A percentile compares a stretch with the other conserved stretches of the same genome.
phyloP scores from a whole-genome alignment of 2,888 invertebrate species.

The Drosophila atripex region DNA sequence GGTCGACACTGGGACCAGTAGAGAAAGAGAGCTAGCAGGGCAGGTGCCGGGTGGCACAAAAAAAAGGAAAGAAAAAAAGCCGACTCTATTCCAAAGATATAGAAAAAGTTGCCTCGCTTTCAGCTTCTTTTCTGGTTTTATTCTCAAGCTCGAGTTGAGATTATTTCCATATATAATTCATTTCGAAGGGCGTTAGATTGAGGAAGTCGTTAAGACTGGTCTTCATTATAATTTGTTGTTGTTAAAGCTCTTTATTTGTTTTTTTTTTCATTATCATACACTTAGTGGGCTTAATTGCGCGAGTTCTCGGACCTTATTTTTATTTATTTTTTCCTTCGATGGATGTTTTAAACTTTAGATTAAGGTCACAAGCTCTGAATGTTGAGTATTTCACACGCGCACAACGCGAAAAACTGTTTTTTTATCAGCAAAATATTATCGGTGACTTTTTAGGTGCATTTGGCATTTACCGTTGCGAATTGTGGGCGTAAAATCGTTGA shows the following conservation, averaged over 20 bases:
- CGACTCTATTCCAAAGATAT: slow-evolving; percentile 28
- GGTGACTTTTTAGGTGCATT: slow-evolving; percentile 3
- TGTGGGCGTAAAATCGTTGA: slow-evolving; percentile 31
- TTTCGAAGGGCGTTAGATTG: slow-evolving; percentile 52
- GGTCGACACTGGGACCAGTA: background rate
- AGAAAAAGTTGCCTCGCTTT: slow-evolving; percentile 32
- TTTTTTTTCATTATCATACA: slow-evolving; percentile 18
- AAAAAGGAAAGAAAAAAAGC: slow-evolving; percentile 19
- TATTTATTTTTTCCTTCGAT: background rate
- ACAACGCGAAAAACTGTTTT: background rate
- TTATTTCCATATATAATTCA: slow-evolving; percentile 36
- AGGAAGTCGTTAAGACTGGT: slow-evolving; percentile 57
- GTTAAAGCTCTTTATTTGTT: slow-evolving; percentile 54
- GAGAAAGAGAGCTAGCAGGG: slow-evolving; percentile 13
- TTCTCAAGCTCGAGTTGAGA: slow-evolving; percentile 29
- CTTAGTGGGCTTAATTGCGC: slow-evolving; percentile 45
- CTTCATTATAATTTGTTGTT: slow-evolving; percentile 36
- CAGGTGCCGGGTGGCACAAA: slow-evolving; percentile 9
- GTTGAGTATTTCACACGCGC: slow-evolving; percentile 12
- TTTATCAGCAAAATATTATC: background rate
- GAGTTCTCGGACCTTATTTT: slow-evolving; percentile 18
- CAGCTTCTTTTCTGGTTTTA: slow-evolving; percentile 24
- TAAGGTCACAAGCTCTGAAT: slow-evolving; percentile 21
- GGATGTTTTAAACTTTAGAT: slow-evolving; percentile 10
- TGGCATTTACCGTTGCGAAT: slow-evolving; percentile 38